Conservation (phyloP, 2,797 vertebrate species). For the Pyrrhura leucotis region DNA sequence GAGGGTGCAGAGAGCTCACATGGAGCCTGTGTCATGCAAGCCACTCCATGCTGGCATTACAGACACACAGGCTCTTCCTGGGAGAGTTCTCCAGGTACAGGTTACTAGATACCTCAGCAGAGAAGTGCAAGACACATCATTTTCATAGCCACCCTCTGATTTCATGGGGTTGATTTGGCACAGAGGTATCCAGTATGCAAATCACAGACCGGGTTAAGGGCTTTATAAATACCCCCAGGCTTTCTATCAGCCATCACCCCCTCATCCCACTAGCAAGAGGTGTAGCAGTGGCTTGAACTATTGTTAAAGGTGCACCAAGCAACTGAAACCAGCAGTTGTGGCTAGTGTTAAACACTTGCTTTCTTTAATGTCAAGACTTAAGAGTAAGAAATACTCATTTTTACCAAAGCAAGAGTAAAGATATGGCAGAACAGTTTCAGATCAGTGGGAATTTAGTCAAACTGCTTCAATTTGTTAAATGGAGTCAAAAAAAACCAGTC, state of each 20-base stretch:
- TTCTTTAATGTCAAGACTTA: background rate
- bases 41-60: background rate
- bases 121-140: background rate
- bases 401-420: background rate
- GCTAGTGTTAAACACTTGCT: background rate
- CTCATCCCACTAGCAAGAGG: background rate
- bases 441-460: background rate
- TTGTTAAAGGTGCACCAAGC: background rate
- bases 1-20: background rate
- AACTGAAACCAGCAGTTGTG: background rate
- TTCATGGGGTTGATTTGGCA: background rate
- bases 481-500: background rate
- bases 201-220: rapidly evolving
- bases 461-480: background rate
- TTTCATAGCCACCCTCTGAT: background rate
- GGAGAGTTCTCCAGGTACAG: background rate
- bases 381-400: background rate
- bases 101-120: background rate
- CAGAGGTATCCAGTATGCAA: background rate
- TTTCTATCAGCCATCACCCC: background rate
- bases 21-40: background rate
- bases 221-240: background rate
- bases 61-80: background rate
- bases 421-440: background rate
- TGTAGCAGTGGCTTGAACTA: background rate